These are phyloP conservation scores for Delichon dasypus DNA, from an alignment of 2,797 vertebrate genomes.

Conservation along the genomic window DNA sequence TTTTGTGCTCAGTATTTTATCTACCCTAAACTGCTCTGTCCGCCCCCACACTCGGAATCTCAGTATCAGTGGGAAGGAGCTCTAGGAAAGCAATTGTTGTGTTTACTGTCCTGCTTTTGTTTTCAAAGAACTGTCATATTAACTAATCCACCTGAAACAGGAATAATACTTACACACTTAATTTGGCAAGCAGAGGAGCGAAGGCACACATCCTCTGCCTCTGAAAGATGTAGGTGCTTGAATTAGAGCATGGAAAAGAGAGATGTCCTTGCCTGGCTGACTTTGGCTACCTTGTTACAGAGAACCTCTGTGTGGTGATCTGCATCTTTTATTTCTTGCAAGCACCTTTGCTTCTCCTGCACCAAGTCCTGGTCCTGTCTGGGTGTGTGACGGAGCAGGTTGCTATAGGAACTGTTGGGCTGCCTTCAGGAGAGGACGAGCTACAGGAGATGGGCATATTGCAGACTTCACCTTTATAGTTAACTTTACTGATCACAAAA, in stretches of 20 bases:
- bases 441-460: not conserved
- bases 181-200: not conserved
- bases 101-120: conserved; percentile 22
- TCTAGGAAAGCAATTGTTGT: not conserved
- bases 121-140: conserved; percentile 10
- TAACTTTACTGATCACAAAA: not conserved
- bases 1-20: not conserved
- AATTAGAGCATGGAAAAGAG: not conserved
- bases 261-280: not conserved
- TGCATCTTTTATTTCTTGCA: not conserved
- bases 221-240: not conserved
- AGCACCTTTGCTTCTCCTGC: not conserved
- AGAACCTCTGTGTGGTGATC: not conserved
- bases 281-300: not conserved
- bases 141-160: not conserved
- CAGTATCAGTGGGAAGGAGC: not conserved
- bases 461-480: not conserved
- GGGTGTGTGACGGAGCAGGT: not conserved
- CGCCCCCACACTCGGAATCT: not conserved
- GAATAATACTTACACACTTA: not conserved
- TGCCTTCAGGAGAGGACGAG: not conserved
- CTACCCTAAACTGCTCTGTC: not conserved
- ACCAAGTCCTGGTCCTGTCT: not conserved
- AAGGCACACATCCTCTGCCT: not conserved
- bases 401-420: conserved; percentile 44